Conservation (phyloP, 2,113 vertebrate genomes). For the Oenanthe oenanthe region DNA sequence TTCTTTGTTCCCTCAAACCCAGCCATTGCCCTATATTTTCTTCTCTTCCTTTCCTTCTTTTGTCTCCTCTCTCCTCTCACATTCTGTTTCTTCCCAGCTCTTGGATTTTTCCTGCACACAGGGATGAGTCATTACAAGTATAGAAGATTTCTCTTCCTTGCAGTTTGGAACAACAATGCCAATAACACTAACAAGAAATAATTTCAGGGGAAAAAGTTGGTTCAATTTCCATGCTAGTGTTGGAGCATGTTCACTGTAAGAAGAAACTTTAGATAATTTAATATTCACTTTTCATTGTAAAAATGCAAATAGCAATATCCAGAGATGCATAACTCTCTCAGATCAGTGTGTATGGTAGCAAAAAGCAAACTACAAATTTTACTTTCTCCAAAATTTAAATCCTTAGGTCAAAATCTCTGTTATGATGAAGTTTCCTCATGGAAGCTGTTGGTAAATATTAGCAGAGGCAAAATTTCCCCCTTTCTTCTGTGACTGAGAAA, state of each 20-base stretch:
- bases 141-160: not conserved
- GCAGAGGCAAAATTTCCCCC: not conserved
- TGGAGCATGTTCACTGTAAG: not conserved
- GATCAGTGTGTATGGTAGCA: not conserved
- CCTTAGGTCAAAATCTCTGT: not conserved
- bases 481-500: not conserved
- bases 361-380: not conserved
- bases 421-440: not conserved
- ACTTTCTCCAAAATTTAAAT: not conserved
- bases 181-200: not conserved
- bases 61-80: not conserved
- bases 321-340: not conserved
- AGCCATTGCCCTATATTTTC: not conserved
- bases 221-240: not conserved
- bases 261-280: not conserved
- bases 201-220: not conserved
- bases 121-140: not conserved
- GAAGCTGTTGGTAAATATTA: not conserved
- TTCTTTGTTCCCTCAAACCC: not conserved
- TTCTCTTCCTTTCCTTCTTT: not conserved
- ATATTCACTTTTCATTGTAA: not conserved
- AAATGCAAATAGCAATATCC: not conserved
- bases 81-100: not conserved
- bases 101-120: not conserved
- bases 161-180: fast-evolving